These are phyloP conservation scores for Suricata suricatta DNA, from an alignment of 2,113 vertebrate genomes.

Conservation along the genomic window DNA sequence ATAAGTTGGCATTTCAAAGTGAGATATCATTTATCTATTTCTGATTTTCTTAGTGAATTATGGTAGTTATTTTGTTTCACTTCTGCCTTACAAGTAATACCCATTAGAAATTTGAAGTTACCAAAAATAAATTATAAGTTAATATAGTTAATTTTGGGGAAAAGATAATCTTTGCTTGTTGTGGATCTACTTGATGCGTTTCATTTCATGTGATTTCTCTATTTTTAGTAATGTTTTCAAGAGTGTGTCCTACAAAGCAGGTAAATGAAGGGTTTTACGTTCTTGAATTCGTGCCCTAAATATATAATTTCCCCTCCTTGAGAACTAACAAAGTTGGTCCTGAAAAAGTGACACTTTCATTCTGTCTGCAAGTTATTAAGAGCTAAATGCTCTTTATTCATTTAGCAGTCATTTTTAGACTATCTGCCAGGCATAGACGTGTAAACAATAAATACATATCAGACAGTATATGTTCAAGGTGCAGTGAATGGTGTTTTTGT, in stretches of 20 bases:
- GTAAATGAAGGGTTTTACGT: neutral
- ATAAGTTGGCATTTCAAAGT: slow-evolving; percentile 11
- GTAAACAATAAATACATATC: neutral
- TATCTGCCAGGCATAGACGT: neutral
- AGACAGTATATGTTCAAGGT: neutral
- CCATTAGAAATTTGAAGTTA: slow-evolving; percentile 5
- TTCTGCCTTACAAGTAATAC: neutral
- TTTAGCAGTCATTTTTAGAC: neutral
- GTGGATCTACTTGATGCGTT: slow-evolving; percentile 33
- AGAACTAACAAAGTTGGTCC: slow-evolving; percentile 14
- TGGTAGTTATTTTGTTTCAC: slow-evolving; percentile 33
- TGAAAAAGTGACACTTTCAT: neutral
- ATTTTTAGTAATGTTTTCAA: slow-evolving; percentile 34
- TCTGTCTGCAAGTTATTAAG: neutral
- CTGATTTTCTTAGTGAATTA: neutral
- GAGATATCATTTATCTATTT: neutral
- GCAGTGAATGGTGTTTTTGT: neutral
- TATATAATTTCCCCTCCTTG: slow-evolving; percentile 1
- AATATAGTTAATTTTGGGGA: neutral
- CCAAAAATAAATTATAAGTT: neutral
- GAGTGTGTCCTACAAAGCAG: neutral
- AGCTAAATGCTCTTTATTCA: neutral
- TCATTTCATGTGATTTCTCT: neutral
- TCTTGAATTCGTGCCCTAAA: slow-evolving; percentile 9
- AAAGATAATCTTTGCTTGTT: neutral